Evolutionary conservation across 1,140 invertebrate species (phyloP).

Genomic region (Zophobas atratus): DNA sequence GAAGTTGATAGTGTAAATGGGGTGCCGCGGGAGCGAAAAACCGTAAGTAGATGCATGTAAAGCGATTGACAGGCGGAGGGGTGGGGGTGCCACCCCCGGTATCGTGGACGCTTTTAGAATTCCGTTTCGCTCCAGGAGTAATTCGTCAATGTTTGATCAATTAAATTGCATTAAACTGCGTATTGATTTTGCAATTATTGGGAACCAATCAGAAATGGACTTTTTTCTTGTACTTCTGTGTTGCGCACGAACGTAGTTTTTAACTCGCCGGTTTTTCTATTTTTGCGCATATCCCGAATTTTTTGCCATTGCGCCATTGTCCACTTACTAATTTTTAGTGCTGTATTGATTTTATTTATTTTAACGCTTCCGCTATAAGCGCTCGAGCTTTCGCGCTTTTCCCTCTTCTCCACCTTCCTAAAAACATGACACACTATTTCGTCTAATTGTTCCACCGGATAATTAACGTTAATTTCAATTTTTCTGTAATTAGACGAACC

Average conservation of each 20-base stretch:
- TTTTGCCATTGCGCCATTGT: constrained; percentile 68
- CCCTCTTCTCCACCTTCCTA: constrained; percentile 17
- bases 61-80: constrained; percentile 18
- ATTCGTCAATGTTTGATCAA: constrained; percentile 63
- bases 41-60: constrained; percentile 45
- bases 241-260: constrained; percentile 64
- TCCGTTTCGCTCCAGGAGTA: constrained; percentile 45
- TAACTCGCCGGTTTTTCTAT: constrained; percentile 64
- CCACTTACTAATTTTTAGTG: constrained; percentile 68
- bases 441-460: constrained; percentile 28
- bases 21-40: constrained; percentile 23
- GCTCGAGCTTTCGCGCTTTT: constrained; percentile 32
- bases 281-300: constrained; percentile 68
- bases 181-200: constrained; percentile 70
- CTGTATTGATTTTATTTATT: constrained; percentile 67
- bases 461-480: constrained; percentile 40
- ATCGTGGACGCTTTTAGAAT: constrained; percentile 42
- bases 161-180: constrained; percentile 66
- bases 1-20: constrained; percentile 5
- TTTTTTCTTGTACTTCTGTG: constrained; percentile 64
- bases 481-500: constrained; percentile 44
- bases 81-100: constrained; percentile 34
- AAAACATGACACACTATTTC: constrained; percentile 12
- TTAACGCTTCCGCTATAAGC: constrained; percentile 53
- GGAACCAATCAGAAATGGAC: constrained; percentile 67